A percentile compares a stretch with the other conserved stretches of the same genome.
phyloP scores from a whole-genome alignment of 2,888 invertebrate genomes.

The Andrena minutula region DNA sequence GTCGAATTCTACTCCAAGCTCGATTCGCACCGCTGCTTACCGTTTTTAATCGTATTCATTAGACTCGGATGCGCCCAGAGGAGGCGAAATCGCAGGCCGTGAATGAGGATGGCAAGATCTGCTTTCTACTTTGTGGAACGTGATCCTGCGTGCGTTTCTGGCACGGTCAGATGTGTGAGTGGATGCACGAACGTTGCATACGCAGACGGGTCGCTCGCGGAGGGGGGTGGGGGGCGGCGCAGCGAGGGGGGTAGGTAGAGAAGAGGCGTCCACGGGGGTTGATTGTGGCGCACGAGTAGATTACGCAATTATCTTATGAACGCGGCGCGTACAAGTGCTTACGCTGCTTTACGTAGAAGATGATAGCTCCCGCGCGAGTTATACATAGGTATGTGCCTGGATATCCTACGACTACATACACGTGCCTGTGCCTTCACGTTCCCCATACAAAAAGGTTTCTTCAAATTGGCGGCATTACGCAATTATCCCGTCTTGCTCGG shows the following conservation, averaged over 20 bases:
- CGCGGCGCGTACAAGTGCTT: conserved; percentile 74
- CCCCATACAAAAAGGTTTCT: conserved; percentile 61
- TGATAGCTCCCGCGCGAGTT: conserved; percentile 67
- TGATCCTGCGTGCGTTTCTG: conserved; percentile 57
- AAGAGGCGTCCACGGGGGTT: conserved; percentile 70
- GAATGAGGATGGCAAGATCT: conserved; percentile 37
- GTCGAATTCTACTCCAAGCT: no score
- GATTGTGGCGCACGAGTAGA: conserved; percentile 78
- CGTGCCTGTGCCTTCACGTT: conserved; percentile 25
- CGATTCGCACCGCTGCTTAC: not conserved
- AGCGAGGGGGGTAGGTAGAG: conserved; percentile 25
- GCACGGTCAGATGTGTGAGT: conserved; percentile 21
- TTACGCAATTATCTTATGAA: conserved; percentile 82
- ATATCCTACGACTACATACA: conserved; percentile 26
- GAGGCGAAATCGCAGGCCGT: conserved; percentile 15
- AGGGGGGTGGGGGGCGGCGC: not conserved
- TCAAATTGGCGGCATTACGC: conserved; percentile 78
- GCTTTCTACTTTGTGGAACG: conserved; percentile 60
- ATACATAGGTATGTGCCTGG: conserved; percentile 40
- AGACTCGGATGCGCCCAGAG: not conserved
- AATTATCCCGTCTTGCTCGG: conserved; percentile 71
- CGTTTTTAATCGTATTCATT: not conserved
- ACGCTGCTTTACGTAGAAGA: conserved; percentile 70
- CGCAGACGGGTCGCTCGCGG: conserved; percentile 1
- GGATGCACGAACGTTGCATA: conserved; percentile 28